Conservation (phyloP, 1,140 invertebrate species). For the Galendromus occidentalis region DNA sequence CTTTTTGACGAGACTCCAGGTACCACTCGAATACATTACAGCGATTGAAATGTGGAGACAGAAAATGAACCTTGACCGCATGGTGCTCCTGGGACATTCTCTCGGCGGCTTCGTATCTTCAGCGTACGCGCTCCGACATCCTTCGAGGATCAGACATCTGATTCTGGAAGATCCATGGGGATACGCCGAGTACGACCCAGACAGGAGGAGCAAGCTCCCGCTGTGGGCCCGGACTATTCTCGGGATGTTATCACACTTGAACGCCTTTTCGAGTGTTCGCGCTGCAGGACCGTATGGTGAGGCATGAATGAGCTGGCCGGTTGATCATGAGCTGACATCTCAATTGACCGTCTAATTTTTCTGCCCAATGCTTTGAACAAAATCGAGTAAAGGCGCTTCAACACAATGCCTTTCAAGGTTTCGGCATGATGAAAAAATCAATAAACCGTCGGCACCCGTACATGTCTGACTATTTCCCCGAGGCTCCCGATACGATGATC, state of each 20-base stretch:
- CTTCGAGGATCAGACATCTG: slow-evolving; percentile 62
- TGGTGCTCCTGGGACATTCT: slow-evolving; percentile 80
- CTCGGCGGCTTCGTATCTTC: slow-evolving; percentile 81
- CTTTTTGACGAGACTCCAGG: no score
- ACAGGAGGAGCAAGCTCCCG: slow-evolving; percentile 42
- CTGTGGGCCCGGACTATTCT: slow-evolving; percentile 53
- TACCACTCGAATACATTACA: background rate
- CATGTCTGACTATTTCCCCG: slow-evolving; percentile 19
- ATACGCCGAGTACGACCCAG: slow-evolving; percentile 46
- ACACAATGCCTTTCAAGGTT: background rate
- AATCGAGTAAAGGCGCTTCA: no score
- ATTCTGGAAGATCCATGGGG: slow-evolving; percentile 95
- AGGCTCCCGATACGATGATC: slow-evolving; percentile 41
- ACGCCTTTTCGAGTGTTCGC: slow-evolving; percentile 70
- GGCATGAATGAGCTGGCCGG: no score
- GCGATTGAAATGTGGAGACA: slow-evolving; percentile 81
- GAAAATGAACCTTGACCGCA: slow-evolving; percentile 64
- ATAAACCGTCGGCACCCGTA: background rate
- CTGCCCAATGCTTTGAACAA: no score
- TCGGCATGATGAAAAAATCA: background rate
- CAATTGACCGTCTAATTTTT: no score
- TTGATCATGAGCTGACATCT: background rate
- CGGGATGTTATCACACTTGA: slow-evolving; percentile 54
- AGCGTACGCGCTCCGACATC: slow-evolving; percentile 68
- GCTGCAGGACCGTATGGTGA: slow-evolving; percentile 59